These are phyloP conservation scores for Silurus lanzhouensis DNA, from an alignment of 2,797 vertebrate genomes.

Conservation along the genomic window DNA sequence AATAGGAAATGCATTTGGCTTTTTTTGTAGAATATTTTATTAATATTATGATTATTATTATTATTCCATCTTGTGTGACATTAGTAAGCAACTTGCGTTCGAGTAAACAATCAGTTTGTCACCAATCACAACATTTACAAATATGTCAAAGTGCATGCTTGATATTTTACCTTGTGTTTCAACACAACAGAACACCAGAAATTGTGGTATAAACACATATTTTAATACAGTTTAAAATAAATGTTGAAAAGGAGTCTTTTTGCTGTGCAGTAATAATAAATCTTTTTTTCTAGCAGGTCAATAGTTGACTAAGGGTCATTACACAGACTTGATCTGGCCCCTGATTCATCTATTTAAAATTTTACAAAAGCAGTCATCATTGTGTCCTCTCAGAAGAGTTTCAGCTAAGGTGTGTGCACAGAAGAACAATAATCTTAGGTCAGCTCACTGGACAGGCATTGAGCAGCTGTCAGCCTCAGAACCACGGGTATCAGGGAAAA, in stretches of 20 bases:
- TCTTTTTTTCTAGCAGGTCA: background rate
- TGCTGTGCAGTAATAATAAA: constrained; percentile 10
- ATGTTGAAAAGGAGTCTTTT: background rate
- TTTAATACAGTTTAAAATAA: background rate
- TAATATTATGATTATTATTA: no score
- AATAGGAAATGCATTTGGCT: background rate
- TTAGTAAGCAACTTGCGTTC: background rate
- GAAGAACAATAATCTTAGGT: constrained; percentile 24
- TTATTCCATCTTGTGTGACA: background rate
- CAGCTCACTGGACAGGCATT: constrained; percentile 24
- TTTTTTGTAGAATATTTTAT: background rate
- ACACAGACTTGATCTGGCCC: constrained; percentile 4
- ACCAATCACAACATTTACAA: constrained; percentile 31
- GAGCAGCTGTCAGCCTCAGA: constrained; percentile 4
- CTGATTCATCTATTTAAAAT: constrained; percentile 16
- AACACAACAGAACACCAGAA: background rate
- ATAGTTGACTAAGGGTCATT: background rate
- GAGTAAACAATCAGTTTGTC: constrained; percentile 5
- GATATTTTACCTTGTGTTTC: background rate
- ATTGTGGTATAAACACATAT: background rate
- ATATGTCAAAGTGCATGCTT: constrained; percentile 9
- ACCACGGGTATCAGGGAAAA: background rate
- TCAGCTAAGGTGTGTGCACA: constrained; percentile 19
- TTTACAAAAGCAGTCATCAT: background rate
- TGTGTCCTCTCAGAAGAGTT: background rate